Conservation (phyloP, 2,797 vertebrate species). For the Alectoris magna region DNA sequence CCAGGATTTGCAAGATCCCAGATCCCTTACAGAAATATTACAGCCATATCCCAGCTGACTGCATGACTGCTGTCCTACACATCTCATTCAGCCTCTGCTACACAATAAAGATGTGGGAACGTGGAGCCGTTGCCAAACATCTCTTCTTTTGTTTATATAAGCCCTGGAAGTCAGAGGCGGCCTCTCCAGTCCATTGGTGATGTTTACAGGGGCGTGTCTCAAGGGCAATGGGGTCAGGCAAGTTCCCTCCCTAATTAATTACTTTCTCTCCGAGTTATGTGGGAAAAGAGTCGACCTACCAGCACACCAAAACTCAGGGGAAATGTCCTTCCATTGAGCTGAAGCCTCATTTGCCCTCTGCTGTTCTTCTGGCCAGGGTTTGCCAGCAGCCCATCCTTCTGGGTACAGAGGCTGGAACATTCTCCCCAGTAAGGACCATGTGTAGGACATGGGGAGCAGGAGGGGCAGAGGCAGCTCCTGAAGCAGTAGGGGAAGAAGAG, state of each 20-base stretch:
- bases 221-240: constrained; percentile 38
- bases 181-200: background rate
- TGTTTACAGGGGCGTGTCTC: constrained; percentile 60
- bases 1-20: background rate
- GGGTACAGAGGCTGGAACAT: background rate
- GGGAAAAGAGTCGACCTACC: constrained; percentile 55
- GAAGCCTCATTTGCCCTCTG: background rate
- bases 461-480: background rate
- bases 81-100: background rate
- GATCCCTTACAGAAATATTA: background rate
- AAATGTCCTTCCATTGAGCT: constrained; percentile 12
- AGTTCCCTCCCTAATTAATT: constrained; percentile 68
- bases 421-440: background rate
- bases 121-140: constrained; percentile 15
- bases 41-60: background rate
- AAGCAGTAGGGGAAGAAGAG: background rate
- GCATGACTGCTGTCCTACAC: background rate
- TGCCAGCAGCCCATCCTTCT: background rate
- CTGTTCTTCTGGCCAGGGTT: background rate
- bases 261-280: constrained; percentile 53
- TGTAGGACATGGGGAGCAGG: rapidly evolving
- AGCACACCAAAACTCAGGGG: background rate
- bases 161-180: constrained; percentile 54
- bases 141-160: constrained; percentile 54
- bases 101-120: constrained; percentile 33